These are phyloP conservation scores for Pristionchus maxplancki DNA, from an alignment of 2,888 invertebrate genomes.

Conservation along the genomic window DNA sequence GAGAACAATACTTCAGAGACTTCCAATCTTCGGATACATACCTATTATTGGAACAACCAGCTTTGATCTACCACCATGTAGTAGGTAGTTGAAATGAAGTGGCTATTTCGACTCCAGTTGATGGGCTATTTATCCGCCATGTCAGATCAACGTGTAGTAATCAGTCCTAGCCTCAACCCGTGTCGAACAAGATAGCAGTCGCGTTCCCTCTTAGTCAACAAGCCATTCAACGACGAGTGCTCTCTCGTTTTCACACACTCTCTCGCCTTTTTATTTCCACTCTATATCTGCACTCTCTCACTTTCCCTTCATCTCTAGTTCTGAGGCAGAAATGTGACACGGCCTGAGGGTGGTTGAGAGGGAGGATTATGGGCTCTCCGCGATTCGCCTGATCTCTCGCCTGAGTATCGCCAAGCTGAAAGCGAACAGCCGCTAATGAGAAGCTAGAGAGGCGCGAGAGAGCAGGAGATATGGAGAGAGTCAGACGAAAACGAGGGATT, in stretches of 20 bases:
- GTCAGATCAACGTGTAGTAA: neutral
- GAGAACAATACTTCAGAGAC: no score
- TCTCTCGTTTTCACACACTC: neutral
- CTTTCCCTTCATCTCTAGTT: neutral
- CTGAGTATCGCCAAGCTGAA: neutral
- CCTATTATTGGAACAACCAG: no score
- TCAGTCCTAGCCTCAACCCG: neutral
- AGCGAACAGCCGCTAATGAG: constrained; percentile 29
- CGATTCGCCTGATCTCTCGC: neutral
- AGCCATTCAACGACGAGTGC: neutral
- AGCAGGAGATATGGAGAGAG: neutral
- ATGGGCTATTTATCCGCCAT: neutral
- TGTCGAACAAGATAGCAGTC: neutral
- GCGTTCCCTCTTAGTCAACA: constrained; percentile 16
- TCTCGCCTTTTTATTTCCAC: neutral
- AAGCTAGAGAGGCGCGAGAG: neutral
- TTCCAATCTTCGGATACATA: no score
- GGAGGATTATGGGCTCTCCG: neutral
- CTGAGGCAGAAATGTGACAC: constrained; percentile 52
- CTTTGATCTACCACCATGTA: no score
- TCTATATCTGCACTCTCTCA: constrained; percentile 4
- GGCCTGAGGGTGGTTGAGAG: constrained; percentile 52
- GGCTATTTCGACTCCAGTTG: neutral
- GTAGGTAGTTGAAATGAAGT: neutral
- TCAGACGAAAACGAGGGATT: neutral